A percentile compares a stretch with the other conserved stretches of the same genome.
Evolutionary conservation across 1,140 invertebrate genomes (phyloP).

Genomic region (Luehdorfia chinensis): DNA sequence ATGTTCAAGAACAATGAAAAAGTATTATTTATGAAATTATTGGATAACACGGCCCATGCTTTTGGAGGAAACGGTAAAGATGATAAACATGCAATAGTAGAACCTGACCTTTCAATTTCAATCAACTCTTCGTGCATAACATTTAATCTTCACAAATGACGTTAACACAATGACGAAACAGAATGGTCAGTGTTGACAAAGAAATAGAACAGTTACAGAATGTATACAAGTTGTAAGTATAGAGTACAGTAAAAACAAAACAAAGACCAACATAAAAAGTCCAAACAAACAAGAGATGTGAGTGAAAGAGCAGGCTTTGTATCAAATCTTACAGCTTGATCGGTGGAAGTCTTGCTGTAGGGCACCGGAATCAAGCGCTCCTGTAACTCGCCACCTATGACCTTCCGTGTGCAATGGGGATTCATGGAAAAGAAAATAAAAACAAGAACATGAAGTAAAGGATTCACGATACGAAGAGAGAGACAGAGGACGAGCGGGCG

Average conservation of each 20-base stretch:
- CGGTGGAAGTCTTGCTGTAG: conserved; percentile 99
- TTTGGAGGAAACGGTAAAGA: not conserved
- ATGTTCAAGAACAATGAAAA: no score
- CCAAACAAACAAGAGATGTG: conserved; percentile 48
- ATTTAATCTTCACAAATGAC: not conserved
- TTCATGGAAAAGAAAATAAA: conserved; percentile 84
- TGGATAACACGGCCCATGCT: conserved; percentile 10
- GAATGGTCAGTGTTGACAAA: conserved; percentile 46
- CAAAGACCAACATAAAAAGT: conserved; percentile 41
- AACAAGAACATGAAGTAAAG: conserved; percentile 74
- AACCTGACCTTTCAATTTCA: conserved; percentile 42
- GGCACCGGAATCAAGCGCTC: conserved; percentile 99
- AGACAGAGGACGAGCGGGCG: conserved; percentile 24
- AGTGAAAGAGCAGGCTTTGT: conserved; percentile 60
- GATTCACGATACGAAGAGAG: conserved; percentile 53
- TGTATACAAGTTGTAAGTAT: conserved; percentile 56
- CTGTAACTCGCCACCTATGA: conserved; percentile 99
- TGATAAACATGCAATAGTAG: conserved; percentile 41
- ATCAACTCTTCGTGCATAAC: not conserved
- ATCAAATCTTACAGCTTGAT: conserved; percentile 96
- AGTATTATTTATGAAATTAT: not conserved
- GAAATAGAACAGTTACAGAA: conserved; percentile 36
- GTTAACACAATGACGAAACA: conserved; percentile 26
- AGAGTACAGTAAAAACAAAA: conserved; percentile 48
- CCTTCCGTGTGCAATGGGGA: conserved; percentile 87